Base-by-base conservation (phyloP, 2,113 vertebrate species). In the Lota lota region DNA sequence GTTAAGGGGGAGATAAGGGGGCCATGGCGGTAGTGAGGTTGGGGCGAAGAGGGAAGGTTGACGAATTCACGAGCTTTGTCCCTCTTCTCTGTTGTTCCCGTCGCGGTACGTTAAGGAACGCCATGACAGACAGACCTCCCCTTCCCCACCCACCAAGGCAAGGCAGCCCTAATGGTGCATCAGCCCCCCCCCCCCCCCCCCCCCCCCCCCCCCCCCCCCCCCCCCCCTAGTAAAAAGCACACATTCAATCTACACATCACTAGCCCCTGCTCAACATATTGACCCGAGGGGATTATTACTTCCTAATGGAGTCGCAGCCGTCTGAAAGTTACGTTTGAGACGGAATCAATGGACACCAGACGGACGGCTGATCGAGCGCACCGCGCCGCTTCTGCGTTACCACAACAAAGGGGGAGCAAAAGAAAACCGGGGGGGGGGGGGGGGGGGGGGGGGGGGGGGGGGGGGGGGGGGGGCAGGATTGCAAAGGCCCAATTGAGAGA, bases 301-400 rank as follows among this genome's bases (percentile, higher is more conserved):
- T 82, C 87, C 79, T 85, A 87, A 87, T 90, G 82, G 77, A 88
- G 82, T 88, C 70, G 1, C 76, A 79, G 69, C 79, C 58, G 89
- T 89, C 67, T 79, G 74, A 88, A 86, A 88, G 87, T 86, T 82
- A 79, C 82, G 90, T 86, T 74, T 84, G 82, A 89, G 76, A 82
- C 72, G 73, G 78, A 87, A 90, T 91, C 90, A 82, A 91, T 91
- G 75, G 65, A 67, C 20, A 47, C 62, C 79, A 77, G 67, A 80
- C 75, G 72, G 77, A 86, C 77, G 66, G 74, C 80, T 4, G 28
- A n/a, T n/a, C n/a, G n/a, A n/a, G n/a, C n/a, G n/a, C n/a, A n/a
- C n/a, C n/a, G n/a, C n/a, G n/a, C 87, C 83, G 59, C 77, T 77
- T 72, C 65, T 78, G 57, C 66, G 66, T 75, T 61, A n/a, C 63